Conservation (phyloP, 2,888 invertebrate species). For the Dynastes hyllus region DNA sequence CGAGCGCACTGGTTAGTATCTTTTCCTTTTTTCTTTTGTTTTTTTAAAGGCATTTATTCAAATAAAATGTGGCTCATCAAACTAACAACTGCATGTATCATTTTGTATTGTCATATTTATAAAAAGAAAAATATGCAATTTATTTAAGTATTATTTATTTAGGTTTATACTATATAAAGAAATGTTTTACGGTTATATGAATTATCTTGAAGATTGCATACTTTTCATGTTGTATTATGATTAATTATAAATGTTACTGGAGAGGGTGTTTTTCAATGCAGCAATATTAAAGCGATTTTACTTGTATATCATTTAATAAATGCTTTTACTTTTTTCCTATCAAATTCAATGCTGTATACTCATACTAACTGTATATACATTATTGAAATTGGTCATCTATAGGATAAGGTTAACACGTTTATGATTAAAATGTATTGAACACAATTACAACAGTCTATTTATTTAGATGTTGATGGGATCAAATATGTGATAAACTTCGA, state of each 20-base stretch:
- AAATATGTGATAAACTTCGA: constrained; percentile 98
- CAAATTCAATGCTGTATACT: constrained; percentile 15
- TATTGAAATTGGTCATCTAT: constrained; percentile 9
- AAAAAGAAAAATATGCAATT: background rate
- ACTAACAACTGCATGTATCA: constrained; percentile 38
- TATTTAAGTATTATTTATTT: no score
- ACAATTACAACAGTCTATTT: constrained; percentile 48
- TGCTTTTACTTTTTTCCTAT: constrained; percentile 17
- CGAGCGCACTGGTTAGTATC: constrained; percentile 66
- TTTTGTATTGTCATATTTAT: background rate
- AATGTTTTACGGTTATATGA: background rate
- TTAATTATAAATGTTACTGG: background rate
- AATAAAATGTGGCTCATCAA: constrained; percentile 3
- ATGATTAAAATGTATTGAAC: background rate
- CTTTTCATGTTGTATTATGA: constrained; percentile 2
- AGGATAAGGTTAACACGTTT: background rate
- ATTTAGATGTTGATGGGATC: constrained; percentile 95
- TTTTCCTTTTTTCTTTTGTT: constrained; percentile 59
- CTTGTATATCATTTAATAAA: constrained; percentile 25
- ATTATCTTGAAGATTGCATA: background rate
- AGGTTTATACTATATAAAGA: no score
- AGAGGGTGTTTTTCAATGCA: background rate
- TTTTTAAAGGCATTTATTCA: constrained; percentile 48
- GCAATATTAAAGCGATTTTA: background rate
- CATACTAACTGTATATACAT: constrained; percentile 3